A percentile compares a stretch with the other conserved stretches of the same genome.
phyloP scores from a whole-genome alignment of 2,888 invertebrate genomes.

The Dryobota labecula region DNA sequence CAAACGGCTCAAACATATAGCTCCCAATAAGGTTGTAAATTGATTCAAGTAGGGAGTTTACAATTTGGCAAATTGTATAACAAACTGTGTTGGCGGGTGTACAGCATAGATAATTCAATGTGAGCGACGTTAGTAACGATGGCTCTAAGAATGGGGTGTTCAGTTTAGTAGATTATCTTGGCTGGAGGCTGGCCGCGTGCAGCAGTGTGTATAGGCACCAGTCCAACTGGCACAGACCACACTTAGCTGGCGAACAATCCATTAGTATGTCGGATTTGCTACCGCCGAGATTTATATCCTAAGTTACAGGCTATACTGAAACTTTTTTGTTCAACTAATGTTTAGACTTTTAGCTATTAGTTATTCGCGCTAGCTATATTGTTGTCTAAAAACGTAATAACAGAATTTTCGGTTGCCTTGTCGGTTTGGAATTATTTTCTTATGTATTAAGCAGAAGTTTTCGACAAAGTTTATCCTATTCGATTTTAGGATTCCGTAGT shows the following conservation, averaged over 20 bases:
- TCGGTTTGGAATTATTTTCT: slow-evolving; percentile 14
- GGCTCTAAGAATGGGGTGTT: slow-evolving; percentile 73
- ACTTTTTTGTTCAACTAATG: slow-evolving; percentile 64
- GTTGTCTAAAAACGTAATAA: slow-evolving; percentile 20
- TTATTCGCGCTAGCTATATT: slow-evolving; percentile 24
- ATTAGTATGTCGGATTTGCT: slow-evolving; percentile 83
- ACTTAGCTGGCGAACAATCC: slow-evolving; percentile 82
- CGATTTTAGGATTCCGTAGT: too few relatives aligned
- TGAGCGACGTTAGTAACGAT: slow-evolving; percentile 69
- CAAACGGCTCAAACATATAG: too few relatives aligned
- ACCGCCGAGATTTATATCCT: slow-evolving; percentile 76
- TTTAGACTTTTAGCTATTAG: slow-evolving; percentile 55
- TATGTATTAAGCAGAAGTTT: slow-evolving; percentile 2
- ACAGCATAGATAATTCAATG: slow-evolving; percentile 75
- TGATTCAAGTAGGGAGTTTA: slow-evolving; percentile 36
- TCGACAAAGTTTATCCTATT: not conserved
- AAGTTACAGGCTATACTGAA: slow-evolving; percentile 69
- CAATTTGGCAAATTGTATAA: slow-evolving; percentile 57
- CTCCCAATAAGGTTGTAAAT: too few relatives aligned
- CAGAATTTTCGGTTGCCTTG: slow-evolving; percentile 14
- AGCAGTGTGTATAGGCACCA: slow-evolving; percentile 77
- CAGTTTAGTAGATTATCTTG: slow-evolving; percentile 83
- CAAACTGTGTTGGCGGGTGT: slow-evolving; percentile 62
- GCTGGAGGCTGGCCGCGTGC: slow-evolving; percentile 73
- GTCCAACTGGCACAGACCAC: slow-evolving; percentile 83